A percentile compares a stretch with the other conserved stretches of the same genome.
These are phyloP conservation scores for Elgaria multicarinata DNA, from an alignment of 2,113 vertebrate genomes.

Conservation along the genomic window DNA sequence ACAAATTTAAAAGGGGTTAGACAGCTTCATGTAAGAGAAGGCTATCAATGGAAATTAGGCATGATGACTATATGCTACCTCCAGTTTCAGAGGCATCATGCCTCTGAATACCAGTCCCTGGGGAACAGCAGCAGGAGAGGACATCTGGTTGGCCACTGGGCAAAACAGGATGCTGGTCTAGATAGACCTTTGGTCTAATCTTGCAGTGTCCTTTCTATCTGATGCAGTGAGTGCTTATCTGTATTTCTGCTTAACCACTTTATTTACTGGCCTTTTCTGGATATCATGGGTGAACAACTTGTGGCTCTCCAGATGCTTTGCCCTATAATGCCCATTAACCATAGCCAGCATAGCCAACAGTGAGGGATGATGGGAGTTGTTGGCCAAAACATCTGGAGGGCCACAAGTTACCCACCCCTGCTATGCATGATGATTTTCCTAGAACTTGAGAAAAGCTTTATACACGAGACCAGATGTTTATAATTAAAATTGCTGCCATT, in stretches of 20 bases:
- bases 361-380: no score
- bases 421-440: not conserved
- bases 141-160: not conserved
- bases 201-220: not conserved
- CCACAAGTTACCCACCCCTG: no score
- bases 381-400: no score
- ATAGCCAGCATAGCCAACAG: no score
- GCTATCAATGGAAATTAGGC: not conserved
- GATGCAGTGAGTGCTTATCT: not conserved
- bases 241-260: not conserved
- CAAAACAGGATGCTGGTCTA: not conserved
- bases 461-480: not conserved
- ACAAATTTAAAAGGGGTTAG: not conserved
- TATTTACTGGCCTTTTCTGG: not conserved
- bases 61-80: not conserved
- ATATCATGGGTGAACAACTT: no score
- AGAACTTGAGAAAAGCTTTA: not conserved
- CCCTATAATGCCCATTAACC: no score
- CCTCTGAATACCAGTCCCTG: not conserved
- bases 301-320: no score
- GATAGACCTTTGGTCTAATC: not conserved
- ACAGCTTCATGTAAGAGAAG: not conserved
- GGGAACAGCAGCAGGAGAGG: not conserved
- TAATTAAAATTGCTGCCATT: slow-evolving; percentile 25
- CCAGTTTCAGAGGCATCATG: not conserved